phyloP scores from a whole-genome alignment of 1,140 invertebrate species.

The Agrilus planipennis region DNA sequence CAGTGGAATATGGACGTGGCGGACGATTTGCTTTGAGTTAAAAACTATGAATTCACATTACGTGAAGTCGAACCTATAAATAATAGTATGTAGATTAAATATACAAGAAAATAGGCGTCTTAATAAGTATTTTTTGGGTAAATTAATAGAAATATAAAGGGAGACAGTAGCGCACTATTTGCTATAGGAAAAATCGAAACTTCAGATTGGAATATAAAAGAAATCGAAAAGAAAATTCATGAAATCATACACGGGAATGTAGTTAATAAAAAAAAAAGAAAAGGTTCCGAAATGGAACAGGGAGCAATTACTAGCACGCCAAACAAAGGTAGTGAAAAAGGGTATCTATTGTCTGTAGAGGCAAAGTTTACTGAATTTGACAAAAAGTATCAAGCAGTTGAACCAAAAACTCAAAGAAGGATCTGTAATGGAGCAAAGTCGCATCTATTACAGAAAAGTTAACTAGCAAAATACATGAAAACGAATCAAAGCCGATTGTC shows the following conservation, averaged over 20 bases:
- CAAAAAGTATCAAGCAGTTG: conserved; percentile 61
- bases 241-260: conserved; percentile 64
- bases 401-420: conserved; percentile 74
- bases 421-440: conserved; percentile 69
- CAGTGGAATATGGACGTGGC: too few species aligned
- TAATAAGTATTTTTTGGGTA: too few species aligned
- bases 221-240: conserved; percentile 82
- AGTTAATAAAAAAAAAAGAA: conserved; percentile 53
- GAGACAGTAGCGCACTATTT: too few species aligned
- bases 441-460: conserved; percentile 75
- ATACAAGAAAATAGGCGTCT: too few species aligned
- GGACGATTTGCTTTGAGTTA: too few species aligned
- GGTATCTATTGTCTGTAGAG: conserved; percentile 35
- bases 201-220: conserved; percentile 84
- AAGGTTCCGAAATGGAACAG: conserved; percentile 83
- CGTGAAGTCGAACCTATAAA: too few species aligned
- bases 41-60: too few species aligned
- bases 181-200: conserved; percentile 84
- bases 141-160: too few species aligned
- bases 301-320: conserved; percentile 72
- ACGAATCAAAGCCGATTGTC: conserved; percentile 15
- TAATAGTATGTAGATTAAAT: too few species aligned
- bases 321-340: conserved; percentile 60
- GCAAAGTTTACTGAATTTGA: conserved; percentile 65
- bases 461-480: conserved; percentile 48